Base-by-base conservation (phyloP, 2,113 vertebrate genomes). In the Acrocephalus arundinaceus region DNA sequence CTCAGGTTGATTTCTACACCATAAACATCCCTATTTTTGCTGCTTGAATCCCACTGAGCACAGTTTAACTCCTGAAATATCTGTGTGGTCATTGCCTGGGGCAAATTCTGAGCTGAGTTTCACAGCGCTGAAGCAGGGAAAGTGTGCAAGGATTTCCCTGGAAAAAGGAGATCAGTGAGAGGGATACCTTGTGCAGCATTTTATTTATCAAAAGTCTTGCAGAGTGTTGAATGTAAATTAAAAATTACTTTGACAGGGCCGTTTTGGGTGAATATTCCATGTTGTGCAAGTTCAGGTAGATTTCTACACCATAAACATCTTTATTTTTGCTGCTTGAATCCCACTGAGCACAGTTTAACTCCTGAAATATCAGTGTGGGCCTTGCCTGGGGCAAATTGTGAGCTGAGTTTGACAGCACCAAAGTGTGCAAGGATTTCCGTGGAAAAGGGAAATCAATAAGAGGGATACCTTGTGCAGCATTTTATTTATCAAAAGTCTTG, bases 401-500 rank as follows among this genome's bases (percentile, higher is more conserved):
- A 48, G 14, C 5, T 3, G 15, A 59, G 17, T 78, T 87, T 67
- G 37, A 31, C 22, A 41, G 15, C 15, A 3, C 21, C 3, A 31
- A 15, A 10, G 2, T 0, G 43, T 19, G 13, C 22, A 41, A 31
- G 12, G 21, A 15, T 58, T 84, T 51, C 17, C 25, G 10, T 28
- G 66, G 28, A 8, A 74, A 46, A 71, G 19, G 11, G 33, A 67
- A 48, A 13, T 12, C 48, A 15, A 6, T 13, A 13, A 7, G n/a
- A 43, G 6, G 10, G 8, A 19, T 11, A 2, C 4, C 5, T 4
- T 5, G 7, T 19, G 35, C 1, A 51, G 10, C 9, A n/a, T 66
- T 68, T 73, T 37, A 15, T 45, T 68, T 66, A 22, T 15, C 33
- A 45, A 59, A 76, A 39, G 2, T 7, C 52, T 24, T 28, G 6